These are phyloP conservation scores for Girardinus metallicus DNA, from an alignment of 2,797 vertebrate species.

Conservation along the genomic window DNA sequence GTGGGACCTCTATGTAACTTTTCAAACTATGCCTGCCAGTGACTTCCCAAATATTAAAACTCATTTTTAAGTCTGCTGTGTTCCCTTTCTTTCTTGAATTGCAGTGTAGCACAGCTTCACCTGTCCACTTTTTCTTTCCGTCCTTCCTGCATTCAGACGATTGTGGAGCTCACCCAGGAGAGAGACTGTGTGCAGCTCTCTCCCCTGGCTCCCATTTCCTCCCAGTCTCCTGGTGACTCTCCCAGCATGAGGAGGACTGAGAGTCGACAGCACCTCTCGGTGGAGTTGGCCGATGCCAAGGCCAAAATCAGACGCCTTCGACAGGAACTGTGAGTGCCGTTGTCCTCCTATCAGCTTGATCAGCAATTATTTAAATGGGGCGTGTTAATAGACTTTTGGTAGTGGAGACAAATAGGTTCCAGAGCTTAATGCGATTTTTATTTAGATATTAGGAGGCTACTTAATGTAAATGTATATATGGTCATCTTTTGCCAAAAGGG, in stretches of 20 bases:
- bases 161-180: constrained; percentile 94
- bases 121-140: not conserved
- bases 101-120: not conserved
- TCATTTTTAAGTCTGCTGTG: not conserved
- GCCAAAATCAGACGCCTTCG: constrained; percentile 94
- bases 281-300: constrained; percentile 96
- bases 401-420: not conserved
- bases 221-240: constrained; percentile 90
- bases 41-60: constrained; percentile 18
- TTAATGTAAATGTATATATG: too few species aligned
- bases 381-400: not conserved
- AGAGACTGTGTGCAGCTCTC: constrained; percentile 90
- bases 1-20: constrained; percentile 32
- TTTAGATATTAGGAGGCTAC: not conserved
- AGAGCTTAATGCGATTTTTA: not conserved
- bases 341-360: constrained; percentile 19
- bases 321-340: constrained; percentile 92
- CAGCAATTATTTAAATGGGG: constrained; percentile 12
- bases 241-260: constrained; percentile 95
- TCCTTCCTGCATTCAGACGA: constrained; percentile 80
- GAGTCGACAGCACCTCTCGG: constrained; percentile 94
- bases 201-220: constrained; percentile 79
- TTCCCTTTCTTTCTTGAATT: not conserved
- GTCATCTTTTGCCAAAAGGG: too few species aligned
- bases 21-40: constrained; percentile 22